A percentile compares a stretch with the other conserved stretches of the same genome.
Evolutionary conservation across 2,797 vertebrate species (phyloP).

Genomic region (Percopsis omiscomaycus): DNA sequence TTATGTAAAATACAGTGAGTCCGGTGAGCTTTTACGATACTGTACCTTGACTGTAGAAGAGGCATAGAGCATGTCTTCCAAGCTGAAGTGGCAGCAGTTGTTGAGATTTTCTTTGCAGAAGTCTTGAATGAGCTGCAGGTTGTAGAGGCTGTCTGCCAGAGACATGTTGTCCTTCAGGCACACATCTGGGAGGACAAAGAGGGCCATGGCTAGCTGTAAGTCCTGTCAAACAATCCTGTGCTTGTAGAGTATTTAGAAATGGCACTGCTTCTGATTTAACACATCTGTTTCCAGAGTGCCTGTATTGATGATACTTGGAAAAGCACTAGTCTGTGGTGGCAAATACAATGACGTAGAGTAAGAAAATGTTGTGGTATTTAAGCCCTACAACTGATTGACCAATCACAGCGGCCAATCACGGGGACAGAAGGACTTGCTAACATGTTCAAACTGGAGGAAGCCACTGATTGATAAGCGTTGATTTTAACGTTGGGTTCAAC

Average conservation of each 20-base stretch:
- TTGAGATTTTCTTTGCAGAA: conserved; percentile 95
- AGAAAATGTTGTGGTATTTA: conserved; percentile 6
- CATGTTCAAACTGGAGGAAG: conserved; percentile 5
- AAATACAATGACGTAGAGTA: background rate
- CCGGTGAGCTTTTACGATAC: background rate
- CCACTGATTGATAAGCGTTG: background rate
- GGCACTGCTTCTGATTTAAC: background rate
- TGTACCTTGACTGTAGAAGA: conserved; percentile 93
- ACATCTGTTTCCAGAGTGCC: conserved; percentile 2
- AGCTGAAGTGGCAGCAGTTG: conserved; percentile 92
- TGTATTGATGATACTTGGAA: conserved; percentile 2
- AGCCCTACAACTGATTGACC: conserved; percentile 20
- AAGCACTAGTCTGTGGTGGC: background rate
- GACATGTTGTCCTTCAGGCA: conserved; percentile 96
- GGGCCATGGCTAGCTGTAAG: conserved; percentile 31
- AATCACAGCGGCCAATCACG: conserved; percentile 32
- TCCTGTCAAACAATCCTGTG: too few species aligned
- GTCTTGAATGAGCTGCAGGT: conserved; percentile 92
- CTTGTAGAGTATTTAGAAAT: too few species aligned
- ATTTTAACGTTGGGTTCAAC: too few species aligned
- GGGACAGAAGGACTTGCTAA: conserved; percentile 13
- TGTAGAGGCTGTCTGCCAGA: conserved; percentile 91
- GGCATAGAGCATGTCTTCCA: conserved; percentile 97
- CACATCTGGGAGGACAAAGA: conserved; percentile 80
- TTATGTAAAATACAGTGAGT: background rate